Conservation (phyloP, 1,140 invertebrate species). For the Pseudoatta argentina region DNA sequence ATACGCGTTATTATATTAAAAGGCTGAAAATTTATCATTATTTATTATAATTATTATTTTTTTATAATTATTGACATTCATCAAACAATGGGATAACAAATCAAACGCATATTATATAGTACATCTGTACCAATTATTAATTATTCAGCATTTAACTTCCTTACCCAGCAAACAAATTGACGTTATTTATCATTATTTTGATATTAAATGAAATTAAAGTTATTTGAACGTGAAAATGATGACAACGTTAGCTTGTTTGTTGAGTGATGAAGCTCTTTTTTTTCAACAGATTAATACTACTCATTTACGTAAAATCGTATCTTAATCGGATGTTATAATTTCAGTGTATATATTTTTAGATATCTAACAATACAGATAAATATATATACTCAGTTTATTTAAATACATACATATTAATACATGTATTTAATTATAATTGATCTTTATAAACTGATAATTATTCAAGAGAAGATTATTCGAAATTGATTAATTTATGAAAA, state of each 20-base stretch:
- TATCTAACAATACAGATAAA: too few species aligned
- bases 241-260: too few species aligned
- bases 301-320: not conserved
- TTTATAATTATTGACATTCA: constrained; percentile 2
- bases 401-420: not conserved
- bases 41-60: not conserved
- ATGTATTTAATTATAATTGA: not conserved
- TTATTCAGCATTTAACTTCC: not conserved
- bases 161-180: not conserved
- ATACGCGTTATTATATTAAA: constrained; percentile 1
- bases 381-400: not conserved
- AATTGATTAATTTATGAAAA: constrained; percentile 7
- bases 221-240: too few species aligned
- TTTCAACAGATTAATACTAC: not conserved
- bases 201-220: too few species aligned
- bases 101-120: not conserved
- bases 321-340: not conserved
- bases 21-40: not conserved
- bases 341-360: not conserved
- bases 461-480: not conserved
- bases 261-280: not conserved
- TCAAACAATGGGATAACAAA: not conserved
- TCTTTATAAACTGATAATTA: not conserved
- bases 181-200: too few species aligned
- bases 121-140: not conserved